A percentile compares a stretch with the other conserved stretches of the same genome.
Evolutionary conservation across 2,888 invertebrate species (phyloP).

Genomic region (Cerastoderma edule): DNA sequence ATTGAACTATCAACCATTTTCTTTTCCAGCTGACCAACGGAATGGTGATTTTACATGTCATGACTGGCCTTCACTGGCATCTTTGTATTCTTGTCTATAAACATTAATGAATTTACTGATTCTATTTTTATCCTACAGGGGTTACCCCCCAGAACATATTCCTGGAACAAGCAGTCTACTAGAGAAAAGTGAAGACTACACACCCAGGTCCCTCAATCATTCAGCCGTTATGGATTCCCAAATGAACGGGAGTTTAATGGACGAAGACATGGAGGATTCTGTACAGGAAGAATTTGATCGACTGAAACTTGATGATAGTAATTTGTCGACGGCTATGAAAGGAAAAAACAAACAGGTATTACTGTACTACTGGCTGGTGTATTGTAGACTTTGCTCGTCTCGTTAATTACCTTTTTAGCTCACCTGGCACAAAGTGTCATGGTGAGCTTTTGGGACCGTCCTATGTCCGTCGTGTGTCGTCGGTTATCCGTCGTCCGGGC

Average conservation of each 20-base stretch:
- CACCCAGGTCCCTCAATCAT: slow-evolving; percentile 54
- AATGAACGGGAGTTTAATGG: slow-evolving; percentile 46
- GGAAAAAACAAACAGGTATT: slow-evolving; percentile 44
- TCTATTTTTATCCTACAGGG: slow-evolving; percentile 72
- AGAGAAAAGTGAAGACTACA: slow-evolving; percentile 67
- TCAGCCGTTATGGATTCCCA: slow-evolving; percentile 59
- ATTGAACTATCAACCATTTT: too few relatives aligned
- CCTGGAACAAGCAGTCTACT: slow-evolving; percentile 69
- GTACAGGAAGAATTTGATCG: slow-evolving; percentile 59
- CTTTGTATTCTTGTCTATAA: too few relatives aligned
- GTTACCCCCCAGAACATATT: slow-evolving; percentile 75
- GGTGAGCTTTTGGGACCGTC: too few relatives aligned
- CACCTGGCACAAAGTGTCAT: neutral
- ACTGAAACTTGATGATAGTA: slow-evolving; percentile 65
- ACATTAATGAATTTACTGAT: too few relatives aligned
- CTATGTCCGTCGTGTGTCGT: too few relatives aligned
- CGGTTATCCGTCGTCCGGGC: too few relatives aligned
- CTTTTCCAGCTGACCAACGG: too few relatives aligned
- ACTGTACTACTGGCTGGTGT: too few relatives aligned
- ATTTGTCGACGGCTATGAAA: slow-evolving; percentile 65
- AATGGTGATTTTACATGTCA: too few relatives aligned
- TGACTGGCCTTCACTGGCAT: too few relatives aligned
- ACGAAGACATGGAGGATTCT: slow-evolving; percentile 63
- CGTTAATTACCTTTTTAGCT: neutral
- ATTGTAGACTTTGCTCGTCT: too few relatives aligned